Evolutionary conservation across 2,797 vertebrate species (phyloP).

Genomic region (Takifugu ocellatus): DNA sequence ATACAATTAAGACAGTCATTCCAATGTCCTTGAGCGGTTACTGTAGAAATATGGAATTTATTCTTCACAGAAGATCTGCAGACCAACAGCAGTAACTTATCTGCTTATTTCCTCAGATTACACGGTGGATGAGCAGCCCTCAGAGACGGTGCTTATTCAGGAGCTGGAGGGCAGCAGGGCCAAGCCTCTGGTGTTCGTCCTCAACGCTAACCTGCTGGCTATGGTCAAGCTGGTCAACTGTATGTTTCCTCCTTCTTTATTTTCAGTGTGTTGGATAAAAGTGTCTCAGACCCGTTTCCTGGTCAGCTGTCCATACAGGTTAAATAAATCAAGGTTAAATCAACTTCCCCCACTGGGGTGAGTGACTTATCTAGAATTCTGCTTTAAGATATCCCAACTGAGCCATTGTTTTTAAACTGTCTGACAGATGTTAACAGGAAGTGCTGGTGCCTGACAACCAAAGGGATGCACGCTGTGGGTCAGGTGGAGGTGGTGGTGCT

Average conservation of each 20-base stretch:
- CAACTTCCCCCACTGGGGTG: too few species aligned
- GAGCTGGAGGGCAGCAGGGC: slow-evolving; percentile 91
- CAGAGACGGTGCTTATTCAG: slow-evolving; percentile 91
- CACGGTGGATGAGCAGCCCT: slow-evolving; percentile 95
- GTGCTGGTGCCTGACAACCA: slow-evolving; percentile 97
- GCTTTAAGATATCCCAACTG: not conserved
- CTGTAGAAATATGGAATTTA: not conserved
- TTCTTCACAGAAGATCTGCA: not conserved
- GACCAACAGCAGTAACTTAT: not conserved
- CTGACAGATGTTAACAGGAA: slow-evolving; percentile 92
- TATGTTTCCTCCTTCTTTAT: slow-evolving; percentile 49
- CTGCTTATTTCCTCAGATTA: slow-evolving; percentile 78
- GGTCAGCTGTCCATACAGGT: too few species aligned
- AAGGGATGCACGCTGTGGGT: slow-evolving; percentile 96
- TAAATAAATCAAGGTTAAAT: not conserved
- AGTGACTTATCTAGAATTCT: not conserved
- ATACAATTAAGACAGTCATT: too few species aligned
- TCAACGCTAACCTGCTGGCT: slow-evolving; percentile 96
- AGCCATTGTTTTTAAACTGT: slow-evolving; percentile 22
- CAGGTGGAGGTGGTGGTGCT: slow-evolving; percentile 94
- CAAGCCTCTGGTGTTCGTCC: slow-evolving; percentile 95
- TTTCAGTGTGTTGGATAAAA: too few species aligned
- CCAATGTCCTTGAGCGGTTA: too few species aligned
- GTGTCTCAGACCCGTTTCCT: too few species aligned
- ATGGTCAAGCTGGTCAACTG: slow-evolving; percentile 99